Percentiles rank a stretch among this genome's conserved stretches.
These are phyloP conservation scores for Drosophila flavopinicola DNA, from an alignment of 2,888 invertebrate genomes.

Conservation along the genomic window DNA sequence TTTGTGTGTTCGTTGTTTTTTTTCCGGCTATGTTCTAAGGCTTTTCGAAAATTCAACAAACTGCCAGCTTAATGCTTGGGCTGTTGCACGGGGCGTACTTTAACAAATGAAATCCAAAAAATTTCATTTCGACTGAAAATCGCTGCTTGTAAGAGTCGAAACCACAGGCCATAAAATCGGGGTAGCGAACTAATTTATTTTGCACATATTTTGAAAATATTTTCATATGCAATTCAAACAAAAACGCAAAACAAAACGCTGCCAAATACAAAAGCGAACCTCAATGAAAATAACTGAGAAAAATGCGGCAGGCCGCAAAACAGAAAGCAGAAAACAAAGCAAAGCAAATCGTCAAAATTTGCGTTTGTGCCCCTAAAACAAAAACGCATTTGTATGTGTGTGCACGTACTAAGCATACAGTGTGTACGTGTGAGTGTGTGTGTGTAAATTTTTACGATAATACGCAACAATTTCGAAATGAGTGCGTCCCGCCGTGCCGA, in stretches of 20 bases:
- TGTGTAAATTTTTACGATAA: constrained; percentile 77
- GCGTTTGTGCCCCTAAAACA: constrained; percentile 15
- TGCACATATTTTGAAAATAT: constrained; percentile 28
- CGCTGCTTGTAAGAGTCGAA: constrained; percentile 9
- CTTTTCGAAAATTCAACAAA: constrained; percentile 31
- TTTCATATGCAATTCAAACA: constrained; percentile 10
- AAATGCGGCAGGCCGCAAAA: constrained; percentile 28
- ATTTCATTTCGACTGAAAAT: constrained; percentile 36
- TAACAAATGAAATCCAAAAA: constrained; percentile 58
- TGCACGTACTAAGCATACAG: constrained; percentile 53
- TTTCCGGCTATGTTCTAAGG: constrained; percentile 3
- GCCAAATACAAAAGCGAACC: constrained; percentile 12
- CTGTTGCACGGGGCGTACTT: constrained; percentile 30
- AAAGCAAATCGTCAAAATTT: constrained; percentile 42
- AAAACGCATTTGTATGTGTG: constrained; percentile 55
- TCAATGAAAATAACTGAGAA: constrained; percentile 36
- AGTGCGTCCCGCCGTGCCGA: constrained; percentile 56
- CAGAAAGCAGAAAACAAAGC: constrained; percentile 30
- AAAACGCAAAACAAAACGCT: not conserved
- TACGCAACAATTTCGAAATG: constrained; percentile 75
- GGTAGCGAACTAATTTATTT: constrained; percentile 40
- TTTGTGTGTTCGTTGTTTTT: constrained; percentile 7
- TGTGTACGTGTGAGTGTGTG: constrained; percentile 23
- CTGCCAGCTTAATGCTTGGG: constrained; percentile 36
- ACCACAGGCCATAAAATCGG: constrained; percentile 30